phyloP scores from a whole-genome alignment of 2,113 vertebrate species.

The Malaclemys terrapin region DNA sequence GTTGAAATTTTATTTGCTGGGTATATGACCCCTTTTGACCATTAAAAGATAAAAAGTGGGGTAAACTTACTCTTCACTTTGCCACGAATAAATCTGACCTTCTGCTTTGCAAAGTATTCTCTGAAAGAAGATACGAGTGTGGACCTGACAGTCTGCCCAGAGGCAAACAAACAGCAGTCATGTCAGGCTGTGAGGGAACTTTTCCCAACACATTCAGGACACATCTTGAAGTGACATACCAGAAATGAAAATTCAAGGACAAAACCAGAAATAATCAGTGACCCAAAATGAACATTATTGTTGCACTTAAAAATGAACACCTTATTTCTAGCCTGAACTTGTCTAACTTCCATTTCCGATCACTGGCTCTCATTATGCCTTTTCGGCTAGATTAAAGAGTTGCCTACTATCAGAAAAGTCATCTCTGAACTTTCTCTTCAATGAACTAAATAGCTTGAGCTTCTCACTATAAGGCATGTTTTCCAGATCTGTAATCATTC shows the following conservation, averaged over 20 bases:
- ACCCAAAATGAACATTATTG: not conserved
- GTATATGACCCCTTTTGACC: not conserved
- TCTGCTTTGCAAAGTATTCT: not conserved
- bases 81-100: not conserved
- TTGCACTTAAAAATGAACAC: not conserved
- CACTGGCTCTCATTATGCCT: not conserved
- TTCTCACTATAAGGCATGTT: not conserved
- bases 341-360: not conserved
- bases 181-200: not conserved
- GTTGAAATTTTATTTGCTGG: too few species aligned
- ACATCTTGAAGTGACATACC: not conserved
- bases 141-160: not conserved
- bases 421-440: not conserved
- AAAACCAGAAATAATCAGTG: not conserved
- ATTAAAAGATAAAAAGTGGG: not conserved
- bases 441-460: not conserved
- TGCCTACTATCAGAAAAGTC: not conserved
- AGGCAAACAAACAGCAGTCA: not conserved
- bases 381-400: not conserved
- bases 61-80: slow-evolving; percentile 6
- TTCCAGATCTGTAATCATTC: not conserved
- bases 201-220: not conserved
- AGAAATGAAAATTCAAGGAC: not conserved
- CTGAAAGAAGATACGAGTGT: not conserved
- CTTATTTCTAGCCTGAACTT: not conserved